Conservation (phyloP, 1,140 invertebrate genomes). For the Macrotrachela quadricornifera region DNA sequence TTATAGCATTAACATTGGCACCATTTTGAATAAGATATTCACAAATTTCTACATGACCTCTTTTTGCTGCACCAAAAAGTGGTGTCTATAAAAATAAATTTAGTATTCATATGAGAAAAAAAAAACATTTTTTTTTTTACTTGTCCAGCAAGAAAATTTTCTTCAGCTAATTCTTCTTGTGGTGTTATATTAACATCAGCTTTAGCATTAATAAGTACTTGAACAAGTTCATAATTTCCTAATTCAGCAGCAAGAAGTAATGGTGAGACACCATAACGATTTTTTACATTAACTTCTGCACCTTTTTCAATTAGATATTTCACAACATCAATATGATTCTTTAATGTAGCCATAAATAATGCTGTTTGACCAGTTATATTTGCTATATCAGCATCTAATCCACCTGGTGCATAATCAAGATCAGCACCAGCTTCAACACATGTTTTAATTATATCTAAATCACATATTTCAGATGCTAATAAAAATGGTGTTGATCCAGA, state of each 20-base stretch:
- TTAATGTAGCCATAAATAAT: conserved; percentile 8
- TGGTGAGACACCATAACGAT: conserved; percentile 6
- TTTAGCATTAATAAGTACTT: neutral
- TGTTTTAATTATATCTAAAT: conserved; percentile 5
- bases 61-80: conserved; percentile 9
- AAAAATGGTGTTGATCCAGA: conserved; percentile 9
- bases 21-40: conserved; percentile 9
- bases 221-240: conserved; percentile 6
- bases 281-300: conserved; percentile 7
- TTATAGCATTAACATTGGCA: neutral
- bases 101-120: too few relatives aligned
- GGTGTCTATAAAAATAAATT: neutral
- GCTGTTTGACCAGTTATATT: conserved; percentile 9
- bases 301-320: conserved; percentile 6
- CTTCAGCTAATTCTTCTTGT: conserved; percentile 2
- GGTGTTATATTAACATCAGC: conserved; percentile 9
- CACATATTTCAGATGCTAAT: conserved; percentile 7
- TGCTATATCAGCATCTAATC: conserved; percentile 4
- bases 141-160: conserved; percentile 6
- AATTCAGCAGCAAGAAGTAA: conserved; percentile 7
- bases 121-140: too few relatives aligned
- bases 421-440: conserved; percentile 8
- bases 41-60: conserved; percentile 5
- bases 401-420: conserved; percentile 4
- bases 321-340: conserved; percentile 8